A percentile compares a stretch with the other conserved stretches of the same genome.
Conservation (phyloP, 2,888 invertebrate genomes). For the Itoplectis maculator region DNA sequence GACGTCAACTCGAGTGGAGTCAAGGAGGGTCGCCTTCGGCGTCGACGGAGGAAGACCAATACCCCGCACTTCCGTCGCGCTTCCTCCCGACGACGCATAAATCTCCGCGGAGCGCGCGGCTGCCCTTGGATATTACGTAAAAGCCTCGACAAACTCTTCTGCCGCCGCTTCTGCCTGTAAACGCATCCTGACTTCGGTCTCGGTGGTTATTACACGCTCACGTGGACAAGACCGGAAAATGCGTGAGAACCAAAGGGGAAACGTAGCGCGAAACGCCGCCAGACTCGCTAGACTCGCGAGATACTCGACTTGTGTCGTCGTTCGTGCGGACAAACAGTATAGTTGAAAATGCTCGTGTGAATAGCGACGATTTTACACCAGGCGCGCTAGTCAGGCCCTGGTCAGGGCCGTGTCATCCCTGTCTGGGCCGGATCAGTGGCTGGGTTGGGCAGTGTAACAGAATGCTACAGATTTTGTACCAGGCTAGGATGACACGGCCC, state of each 20-base stretch:
- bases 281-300: conserved; percentile 4
- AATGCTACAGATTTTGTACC: no score
- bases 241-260: conserved; percentile 29
- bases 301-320: conserved; percentile 38
- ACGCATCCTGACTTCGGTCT: conserved; percentile 52
- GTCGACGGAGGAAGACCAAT: conserved; percentile 81
- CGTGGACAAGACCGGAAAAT: conserved; percentile 50
- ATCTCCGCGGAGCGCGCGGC: conserved; percentile 75
- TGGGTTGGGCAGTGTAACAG: no score
- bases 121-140: conserved; percentile 78
- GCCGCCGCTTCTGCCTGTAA: conserved; percentile 33
- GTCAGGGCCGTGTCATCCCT: no score
- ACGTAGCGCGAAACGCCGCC: conserved; percentile 23
- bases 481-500: no score
- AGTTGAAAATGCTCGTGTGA: no score
- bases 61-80: conserved; percentile 79
- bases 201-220: conserved; percentile 66
- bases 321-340: conserved; percentile 55
- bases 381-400: no score
- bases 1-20: conserved; percentile 76
- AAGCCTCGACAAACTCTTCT: conserved; percentile 61
- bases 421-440: no score
- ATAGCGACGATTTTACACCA: no score
- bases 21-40: conserved; percentile 79
- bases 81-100: conserved; percentile 80